These are phyloP conservation scores for Agonopterix heracliana DNA, from an alignment of 2,888 invertebrate genomes.

Conservation along the genomic window DNA sequence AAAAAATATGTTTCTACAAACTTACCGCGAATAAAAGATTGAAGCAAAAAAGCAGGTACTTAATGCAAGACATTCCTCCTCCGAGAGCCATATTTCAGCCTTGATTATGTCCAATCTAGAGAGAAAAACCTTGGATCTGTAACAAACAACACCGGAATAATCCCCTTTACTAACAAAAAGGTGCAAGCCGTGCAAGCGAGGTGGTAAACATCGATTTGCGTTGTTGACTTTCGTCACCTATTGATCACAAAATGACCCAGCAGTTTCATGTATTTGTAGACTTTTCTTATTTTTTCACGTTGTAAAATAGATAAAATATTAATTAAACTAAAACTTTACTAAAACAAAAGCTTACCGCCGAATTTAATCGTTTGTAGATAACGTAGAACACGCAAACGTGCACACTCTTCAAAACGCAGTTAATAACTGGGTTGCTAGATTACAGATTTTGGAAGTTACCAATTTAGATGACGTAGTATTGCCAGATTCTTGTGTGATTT, in stretches of 20 bases:
- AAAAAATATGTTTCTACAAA: slow-evolving; percentile 4
- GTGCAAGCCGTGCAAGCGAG: slow-evolving; percentile 6
- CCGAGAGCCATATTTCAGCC: slow-evolving; percentile 80
- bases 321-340: neutral
- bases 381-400: slow-evolving; percentile 9
- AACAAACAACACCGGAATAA: slow-evolving; percentile 38
- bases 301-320: too few relatives aligned
- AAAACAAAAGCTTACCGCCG: slow-evolving; percentile 28
- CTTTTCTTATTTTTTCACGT: too few relatives aligned
- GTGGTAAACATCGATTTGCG: slow-evolving; percentile 50
- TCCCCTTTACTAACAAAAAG: slow-evolving; percentile 7
- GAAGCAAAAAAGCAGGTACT: slow-evolving; percentile 91
- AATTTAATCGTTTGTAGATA: slow-evolving; percentile 20
- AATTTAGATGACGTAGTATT: too few relatives aligned
- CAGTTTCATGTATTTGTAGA: too few relatives aligned
- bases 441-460: too few relatives aligned
- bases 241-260: neutral
- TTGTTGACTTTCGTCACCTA: slow-evolving; percentile 23
- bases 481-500: too few relatives aligned
- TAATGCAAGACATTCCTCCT: slow-evolving; percentile 90
- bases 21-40: slow-evolving; percentile 93
- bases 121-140: slow-evolving; percentile 37
- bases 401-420: neutral
- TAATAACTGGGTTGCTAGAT: too few relatives aligned
- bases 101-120: slow-evolving; percentile 35